Conservation (phyloP, 2,888 invertebrate genomes). For the Tachina fera region DNA sequence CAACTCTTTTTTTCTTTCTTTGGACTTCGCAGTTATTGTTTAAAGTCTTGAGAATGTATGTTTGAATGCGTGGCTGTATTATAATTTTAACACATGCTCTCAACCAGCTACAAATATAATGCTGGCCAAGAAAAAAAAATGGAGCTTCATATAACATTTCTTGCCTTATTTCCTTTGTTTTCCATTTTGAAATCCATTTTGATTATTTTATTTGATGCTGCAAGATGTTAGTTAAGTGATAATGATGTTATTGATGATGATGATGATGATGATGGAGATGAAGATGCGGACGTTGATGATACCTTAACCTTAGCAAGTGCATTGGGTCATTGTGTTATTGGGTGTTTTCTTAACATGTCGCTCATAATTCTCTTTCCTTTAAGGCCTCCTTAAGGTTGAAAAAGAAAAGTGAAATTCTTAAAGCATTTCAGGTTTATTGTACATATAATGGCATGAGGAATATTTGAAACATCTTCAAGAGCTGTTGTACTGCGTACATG, state of each 20-base stretch:
- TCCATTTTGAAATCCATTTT: slow-evolving; percentile 11
- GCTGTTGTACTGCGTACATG: slow-evolving; percentile 19
- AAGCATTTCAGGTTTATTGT: slow-evolving; percentile 8
- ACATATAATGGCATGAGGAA: not conserved
- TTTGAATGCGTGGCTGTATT: slow-evolving; percentile 18
- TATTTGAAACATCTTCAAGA: slow-evolving; percentile 55
- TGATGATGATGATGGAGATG: not conserved
- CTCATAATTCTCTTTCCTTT: slow-evolving; percentile 64
- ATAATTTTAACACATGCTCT: slow-evolving; percentile 40
- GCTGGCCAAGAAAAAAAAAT: slow-evolving; percentile 2
- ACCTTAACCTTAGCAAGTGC: slow-evolving; percentile 70
- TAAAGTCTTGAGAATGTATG: slow-evolving; percentile 11
- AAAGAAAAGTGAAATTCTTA: slow-evolving; percentile 69
- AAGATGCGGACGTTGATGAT: slow-evolving; percentile 43
- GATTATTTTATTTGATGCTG: slow-evolving; percentile 31
- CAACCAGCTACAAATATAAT: slow-evolving; percentile 16
- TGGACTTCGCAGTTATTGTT: slow-evolving; percentile 14
- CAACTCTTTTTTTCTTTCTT: not conserved
- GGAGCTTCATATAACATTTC: slow-evolving; percentile 9
- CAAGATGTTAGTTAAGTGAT: too few relatives aligned
- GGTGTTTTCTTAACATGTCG: slow-evolving; percentile 67
- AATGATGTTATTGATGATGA: not conserved
- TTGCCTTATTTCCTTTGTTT: slow-evolving; percentile 8
- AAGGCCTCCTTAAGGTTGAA: slow-evolving; percentile 45
- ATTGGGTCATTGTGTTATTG: slow-evolving; percentile 71